A percentile compares a stretch with the other conserved stretches of the same genome.
Evolutionary conservation across 92 coral and sea anemone species (phyloP).

Genomic region (Anthopleura xanthogrammica): DNA sequence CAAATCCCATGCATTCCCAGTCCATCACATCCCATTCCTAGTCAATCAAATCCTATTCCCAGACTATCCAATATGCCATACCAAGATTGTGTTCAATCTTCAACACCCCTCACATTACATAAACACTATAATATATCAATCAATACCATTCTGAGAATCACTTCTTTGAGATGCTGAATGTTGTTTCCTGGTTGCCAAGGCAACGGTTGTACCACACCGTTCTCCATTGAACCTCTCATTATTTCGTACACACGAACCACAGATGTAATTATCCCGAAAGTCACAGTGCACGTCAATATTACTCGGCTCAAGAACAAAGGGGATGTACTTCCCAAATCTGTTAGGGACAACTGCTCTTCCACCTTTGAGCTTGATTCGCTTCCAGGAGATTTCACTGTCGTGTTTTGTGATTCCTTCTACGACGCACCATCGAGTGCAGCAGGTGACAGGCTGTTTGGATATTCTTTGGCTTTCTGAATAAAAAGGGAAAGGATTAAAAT

Average conservation of each 20-base stretch:
- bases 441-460: neutral
- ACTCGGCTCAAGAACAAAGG: conserved; percentile 73
- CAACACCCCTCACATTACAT: too few species aligned
- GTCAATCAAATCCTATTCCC: too few species aligned
- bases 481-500: too few species aligned
- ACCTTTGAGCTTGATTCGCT: conserved; percentile 61
- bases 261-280: conserved; percentile 79
- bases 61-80: too few species aligned
- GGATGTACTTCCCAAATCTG: conserved; percentile 74
- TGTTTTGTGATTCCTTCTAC: conserved; percentile 80
- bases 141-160: neutral
- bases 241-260: conserved; percentile 74
- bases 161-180: neutral
- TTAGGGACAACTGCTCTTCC: conserved; percentile 85
- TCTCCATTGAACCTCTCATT: conserved; percentile 41
- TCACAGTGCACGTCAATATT: conserved; percentile 50
- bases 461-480: neutral
- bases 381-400: conserved; percentile 69
- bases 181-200: neutral
- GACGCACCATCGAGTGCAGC: conserved; percentile 70
- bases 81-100: too few species aligned
- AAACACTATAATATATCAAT: neutral
- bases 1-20: too few species aligned
- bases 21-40: too few species aligned
- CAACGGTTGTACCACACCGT: neutral